Evolutionary conservation across 2,888 invertebrate species (phyloP), one percentile per base, ranked within the genome.

Genomic region (Taenaris catops): DNA sequence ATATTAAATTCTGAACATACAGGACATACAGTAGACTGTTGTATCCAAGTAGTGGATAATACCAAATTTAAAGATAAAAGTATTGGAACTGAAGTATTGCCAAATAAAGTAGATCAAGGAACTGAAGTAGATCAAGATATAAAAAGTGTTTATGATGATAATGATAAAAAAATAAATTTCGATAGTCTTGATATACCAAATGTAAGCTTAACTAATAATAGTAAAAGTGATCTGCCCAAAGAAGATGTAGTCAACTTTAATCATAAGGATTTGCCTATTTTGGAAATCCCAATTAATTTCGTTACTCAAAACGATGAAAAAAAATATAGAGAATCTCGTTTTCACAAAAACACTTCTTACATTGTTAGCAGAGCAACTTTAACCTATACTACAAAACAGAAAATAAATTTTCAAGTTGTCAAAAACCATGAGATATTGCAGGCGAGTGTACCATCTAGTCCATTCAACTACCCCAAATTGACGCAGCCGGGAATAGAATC

Each of bases 131-230:
- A 60, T 29, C 49, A 52, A 33, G 46, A 58, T 41, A 48, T 55
- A 14, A 41, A 49, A n/a, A 44, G 51, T 33, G 60, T 49, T 38
- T 49, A 49, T 8, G 41, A 20, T 38, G 54, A 65, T 43, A 62
- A 62, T 4, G 61, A 71, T 34, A 32, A 55, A 6, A 58, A 57
- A 35, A 53, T 64, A 38, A 45, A 56, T 24, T 81, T 68, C 49
- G 84, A 81, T 51, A 73, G 60, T 55, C 78, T 84, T 8, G 63
- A 73, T 41, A 72, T 84, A 72, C 84, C 84, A 57, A 76, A 81
- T 61, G 70, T 84, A 34, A 70, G 71, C 20, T 58, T 84, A 51
- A 71, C 54, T 31, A 76, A 71, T 46, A 76, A 73, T 25, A 25
- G 4, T 44, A 76, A 62, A 48, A 58, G 42, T 37, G 62, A 65